These are phyloP conservation scores for Drosophila sechellia DNA, from an alignment of 1,140 invertebrate genomes.

Conservation along the genomic window DNA sequence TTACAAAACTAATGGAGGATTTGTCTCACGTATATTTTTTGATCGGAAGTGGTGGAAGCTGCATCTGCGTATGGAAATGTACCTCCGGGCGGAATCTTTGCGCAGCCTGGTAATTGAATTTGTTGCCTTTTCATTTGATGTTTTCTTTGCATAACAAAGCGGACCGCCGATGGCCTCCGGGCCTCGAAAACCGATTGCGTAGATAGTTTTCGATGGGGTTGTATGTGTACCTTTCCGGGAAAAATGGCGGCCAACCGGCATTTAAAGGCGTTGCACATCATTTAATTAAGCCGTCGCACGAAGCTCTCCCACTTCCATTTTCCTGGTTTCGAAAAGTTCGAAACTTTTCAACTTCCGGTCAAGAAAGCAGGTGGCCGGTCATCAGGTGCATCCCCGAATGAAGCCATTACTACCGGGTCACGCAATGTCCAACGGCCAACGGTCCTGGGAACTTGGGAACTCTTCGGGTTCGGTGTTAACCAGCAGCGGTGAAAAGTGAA, in stretches of 20 bases:
- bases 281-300: conserved; percentile 78
- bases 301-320: conserved; percentile 21
- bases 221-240: conserved; percentile 25
- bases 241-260: conserved; percentile 64
- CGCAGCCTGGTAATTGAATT: conserved; percentile 73
- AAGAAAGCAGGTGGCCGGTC: conserved; percentile 73
- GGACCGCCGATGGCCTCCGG: conserved; percentile 39
- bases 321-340: conserved; percentile 59
- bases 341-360: conserved; percentile 84
- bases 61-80: conserved; percentile 29
- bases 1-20: conserved; percentile 7
- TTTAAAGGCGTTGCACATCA: conserved; percentile 37
- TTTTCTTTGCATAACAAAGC: conserved; percentile 73
- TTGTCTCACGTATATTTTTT: background rate
- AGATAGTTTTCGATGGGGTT: conserved; percentile 54
- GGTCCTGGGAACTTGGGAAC: conserved; percentile 72
- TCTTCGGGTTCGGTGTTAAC: conserved; percentile 34
- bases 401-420: conserved; percentile 68
- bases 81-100: conserved; percentile 48
- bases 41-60: conserved; percentile 60
- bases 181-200: conserved; percentile 38
- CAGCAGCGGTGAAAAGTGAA: conserved; percentile 65
- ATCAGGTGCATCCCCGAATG: conserved; percentile 81
- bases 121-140: conserved; percentile 73
- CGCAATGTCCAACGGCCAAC: conserved; percentile 44